These are phyloP conservation scores for Adelognathus sp. DNA, from an alignment of 2,888 invertebrate species.

Conservation along the genomic window DNA sequence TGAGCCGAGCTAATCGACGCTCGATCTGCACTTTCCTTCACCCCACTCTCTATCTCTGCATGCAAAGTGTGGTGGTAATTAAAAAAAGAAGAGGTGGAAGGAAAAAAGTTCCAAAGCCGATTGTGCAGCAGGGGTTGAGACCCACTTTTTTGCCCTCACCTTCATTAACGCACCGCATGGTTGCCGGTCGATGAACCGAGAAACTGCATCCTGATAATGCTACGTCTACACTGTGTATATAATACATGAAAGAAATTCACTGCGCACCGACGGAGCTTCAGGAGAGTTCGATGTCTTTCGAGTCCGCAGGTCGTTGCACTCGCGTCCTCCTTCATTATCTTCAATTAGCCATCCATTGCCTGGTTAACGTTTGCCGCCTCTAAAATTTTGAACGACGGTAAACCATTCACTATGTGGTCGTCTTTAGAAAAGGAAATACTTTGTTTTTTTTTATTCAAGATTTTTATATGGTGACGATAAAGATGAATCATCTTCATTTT, in stretches of 20 bases:
- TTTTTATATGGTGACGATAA: too few relatives aligned
- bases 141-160: neutral
- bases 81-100: neutral
- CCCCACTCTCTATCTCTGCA: neutral
- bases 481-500: too few relatives aligned
- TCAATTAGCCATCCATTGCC: neutral
- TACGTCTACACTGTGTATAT: neutral
- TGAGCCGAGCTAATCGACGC: constrained; percentile 14
- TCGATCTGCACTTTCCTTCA: constrained; percentile 15
- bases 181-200: constrained; percentile 8
- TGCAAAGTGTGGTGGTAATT: neutral
- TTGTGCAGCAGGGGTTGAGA: constrained; percentile 5
- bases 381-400: neutral
- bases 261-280: neutral
- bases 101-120: neutral
- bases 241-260: neutral
- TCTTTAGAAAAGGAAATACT: too few relatives aligned
- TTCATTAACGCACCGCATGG: constrained; percentile 14
- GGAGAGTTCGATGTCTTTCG: neutral
- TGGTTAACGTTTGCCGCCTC: too few relatives aligned
- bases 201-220: neutral
- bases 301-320: neutral
- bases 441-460: too few relatives aligned
- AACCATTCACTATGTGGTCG: too few relatives aligned
- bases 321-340: neutral